phyloP scores from a whole-genome alignment of 2,797 vertebrate genomes.

The Sitta carolinensis region DNA sequence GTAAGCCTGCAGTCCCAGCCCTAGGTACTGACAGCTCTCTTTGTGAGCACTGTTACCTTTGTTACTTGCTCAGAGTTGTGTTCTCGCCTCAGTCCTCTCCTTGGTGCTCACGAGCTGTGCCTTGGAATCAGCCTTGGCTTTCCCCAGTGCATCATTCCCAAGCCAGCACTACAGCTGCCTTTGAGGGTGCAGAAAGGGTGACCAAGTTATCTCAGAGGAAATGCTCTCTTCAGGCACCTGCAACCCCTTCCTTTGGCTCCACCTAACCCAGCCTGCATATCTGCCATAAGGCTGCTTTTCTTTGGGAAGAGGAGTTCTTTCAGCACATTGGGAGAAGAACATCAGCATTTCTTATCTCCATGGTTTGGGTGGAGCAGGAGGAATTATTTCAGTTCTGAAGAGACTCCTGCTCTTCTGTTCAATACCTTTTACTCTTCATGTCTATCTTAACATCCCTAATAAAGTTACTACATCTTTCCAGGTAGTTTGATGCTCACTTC shows the following conservation, averaged over 20 bases:
- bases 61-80: not conserved
- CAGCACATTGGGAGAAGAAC: not conserved
- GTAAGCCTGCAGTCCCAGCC: not conserved
- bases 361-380: not conserved
- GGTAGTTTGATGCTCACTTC: not conserved
- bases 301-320: not conserved
- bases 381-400: not conserved
- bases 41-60: not conserved
- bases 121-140: not conserved
- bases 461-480: not conserved
- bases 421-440: not conserved
- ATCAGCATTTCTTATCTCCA: not conserved
- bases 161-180: fast-evolving
- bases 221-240: not conserved
- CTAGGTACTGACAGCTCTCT: not conserved
- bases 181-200: not conserved
- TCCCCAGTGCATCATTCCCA: not conserved
- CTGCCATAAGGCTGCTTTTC: not conserved
- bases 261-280: not conserved
- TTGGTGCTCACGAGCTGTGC: not conserved
- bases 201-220: not conserved
- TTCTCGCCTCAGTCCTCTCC: not conserved
- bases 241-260: not conserved
- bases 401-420: not conserved
- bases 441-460: not conserved